phyloP scores from a whole-genome alignment of 1,140 invertebrate species.

The Caenorhabditis remanei region DNA sequence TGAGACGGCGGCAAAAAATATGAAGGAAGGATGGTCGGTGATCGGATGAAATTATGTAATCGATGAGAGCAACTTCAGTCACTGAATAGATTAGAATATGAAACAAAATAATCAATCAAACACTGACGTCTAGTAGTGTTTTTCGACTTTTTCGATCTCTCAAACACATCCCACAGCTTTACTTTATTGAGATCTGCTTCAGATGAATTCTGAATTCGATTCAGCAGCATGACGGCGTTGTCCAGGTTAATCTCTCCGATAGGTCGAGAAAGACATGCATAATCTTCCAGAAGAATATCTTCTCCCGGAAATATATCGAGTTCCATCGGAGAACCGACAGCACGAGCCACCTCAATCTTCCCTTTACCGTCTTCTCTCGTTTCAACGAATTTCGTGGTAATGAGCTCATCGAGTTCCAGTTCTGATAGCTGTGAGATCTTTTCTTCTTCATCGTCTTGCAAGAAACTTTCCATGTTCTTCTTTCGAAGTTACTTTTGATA shows the following conservation, averaged over 20 bases:
- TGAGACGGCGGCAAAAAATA: constrained; percentile 10
- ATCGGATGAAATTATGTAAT: not conserved
- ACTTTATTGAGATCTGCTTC: not conserved
- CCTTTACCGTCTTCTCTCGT: not conserved
- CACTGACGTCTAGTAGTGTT: constrained; percentile 1
- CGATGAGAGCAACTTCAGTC: not conserved
- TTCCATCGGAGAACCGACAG: not conserved
- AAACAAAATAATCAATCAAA: not conserved
- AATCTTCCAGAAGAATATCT: not conserved
- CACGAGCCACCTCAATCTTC: not conserved
- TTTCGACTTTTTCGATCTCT: not conserved
- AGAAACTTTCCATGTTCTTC: not conserved
- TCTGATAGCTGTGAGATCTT: not conserved
- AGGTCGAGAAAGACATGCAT: not conserved
- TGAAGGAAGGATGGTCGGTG: constrained; percentile 10
- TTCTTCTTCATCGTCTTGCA: not conserved
- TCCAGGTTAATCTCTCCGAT: not conserved
- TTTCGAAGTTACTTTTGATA: not conserved
- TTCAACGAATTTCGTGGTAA: not conserved
- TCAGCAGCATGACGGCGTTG: not conserved
- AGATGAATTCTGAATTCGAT: not conserved
- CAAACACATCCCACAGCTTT: not conserved
- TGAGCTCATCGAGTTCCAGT: not conserved
- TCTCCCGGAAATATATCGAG: not conserved
- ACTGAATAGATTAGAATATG: not conserved